phyloP scores from a whole-genome alignment of 1,140 invertebrate species.

The Drosophila ohnishii region DNA sequence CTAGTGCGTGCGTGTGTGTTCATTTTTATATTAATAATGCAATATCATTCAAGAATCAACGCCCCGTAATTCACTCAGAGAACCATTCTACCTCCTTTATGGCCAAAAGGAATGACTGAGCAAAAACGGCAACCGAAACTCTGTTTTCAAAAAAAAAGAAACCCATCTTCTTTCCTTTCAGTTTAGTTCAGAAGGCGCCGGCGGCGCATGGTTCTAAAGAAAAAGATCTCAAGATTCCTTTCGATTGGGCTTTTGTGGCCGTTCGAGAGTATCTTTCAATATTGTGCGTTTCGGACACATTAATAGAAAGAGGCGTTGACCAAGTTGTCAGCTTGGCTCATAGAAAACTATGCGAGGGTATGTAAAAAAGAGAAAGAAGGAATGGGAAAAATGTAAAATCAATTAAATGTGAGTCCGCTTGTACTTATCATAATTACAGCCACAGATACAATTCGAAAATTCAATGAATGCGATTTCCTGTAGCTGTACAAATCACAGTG shows the following conservation, averaged over 20 bases:
- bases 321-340: conserved; percentile 55
- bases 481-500: conserved; percentile 65
- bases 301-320: conserved; percentile 72
- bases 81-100: conserved; percentile 24
- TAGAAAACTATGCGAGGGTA: neutral
- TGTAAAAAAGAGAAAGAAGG: neutral
- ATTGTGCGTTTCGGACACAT: conserved; percentile 69
- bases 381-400: conserved; percentile 59
- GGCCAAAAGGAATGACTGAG: conserved; percentile 41
- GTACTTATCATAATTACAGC: conserved; percentile 79
- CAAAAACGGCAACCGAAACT: conserved; percentile 14
- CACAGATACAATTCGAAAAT: conserved; percentile 52
- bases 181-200: conserved; percentile 57
- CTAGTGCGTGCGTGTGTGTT: neutral
- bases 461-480: conserved; percentile 73
- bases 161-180: conserved; percentile 15
- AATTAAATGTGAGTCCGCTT: conserved; percentile 66
- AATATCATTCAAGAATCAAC: conserved; percentile 78
- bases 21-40: conserved; percentile 56
- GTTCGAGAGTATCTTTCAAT: conserved; percentile 50
- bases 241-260: conserved; percentile 31
- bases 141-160: conserved; percentile 11
- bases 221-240: conserved; percentile 51
- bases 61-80: conserved; percentile 64
- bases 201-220: conserved; percentile 70